These are phyloP conservation scores for Pegoplata infirma DNA, from an alignment of 2,888 invertebrate species.

Conservation along the genomic window DNA sequence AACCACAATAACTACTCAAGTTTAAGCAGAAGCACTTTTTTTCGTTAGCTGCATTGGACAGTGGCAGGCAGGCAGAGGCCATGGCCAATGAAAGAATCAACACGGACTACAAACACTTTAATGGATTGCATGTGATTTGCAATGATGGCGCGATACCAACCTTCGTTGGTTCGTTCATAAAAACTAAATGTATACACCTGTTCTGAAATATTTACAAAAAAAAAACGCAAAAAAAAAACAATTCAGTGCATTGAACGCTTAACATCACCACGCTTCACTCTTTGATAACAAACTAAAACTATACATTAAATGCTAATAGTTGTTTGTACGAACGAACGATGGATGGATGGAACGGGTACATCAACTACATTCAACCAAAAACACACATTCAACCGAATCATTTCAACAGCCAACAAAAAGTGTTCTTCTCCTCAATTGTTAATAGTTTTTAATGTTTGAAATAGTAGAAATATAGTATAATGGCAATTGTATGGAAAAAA, in stretches of 20 bases:
- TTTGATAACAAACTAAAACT: constrained; percentile 42
- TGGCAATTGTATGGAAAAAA: not conserved
- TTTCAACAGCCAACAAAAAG: not conserved
- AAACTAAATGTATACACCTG: constrained; percentile 49
- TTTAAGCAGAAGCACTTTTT: constrained; percentile 50
- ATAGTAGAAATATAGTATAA: too few relatives aligned
- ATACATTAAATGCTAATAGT: constrained; percentile 43
- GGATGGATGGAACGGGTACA: too few relatives aligned
- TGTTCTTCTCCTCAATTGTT: not conserved
- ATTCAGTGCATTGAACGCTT: constrained; percentile 55
- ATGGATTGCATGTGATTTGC: constrained; percentile 61
- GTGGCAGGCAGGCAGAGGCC: constrained; percentile 37
- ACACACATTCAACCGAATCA: constrained; percentile 9
- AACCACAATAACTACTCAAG: constrained; percentile 41
- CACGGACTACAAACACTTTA: constrained; percentile 46
- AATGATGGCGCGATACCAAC: constrained; percentile 38
- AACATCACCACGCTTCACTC: constrained; percentile 49
- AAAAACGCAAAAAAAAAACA: constrained; percentile 15
- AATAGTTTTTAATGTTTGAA: constrained; percentile 3
- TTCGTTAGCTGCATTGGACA: constrained; percentile 14
- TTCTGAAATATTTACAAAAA: constrained; percentile 35
- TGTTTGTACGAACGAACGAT: constrained; percentile 13
- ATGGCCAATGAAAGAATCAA: constrained; percentile 38
- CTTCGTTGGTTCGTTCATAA: too few relatives aligned
- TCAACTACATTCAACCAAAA: not conserved